These are phyloP conservation scores for Lutraria rhynchaena DNA, from an alignment of 1,140 invertebrate species.

Conservation along the genomic window DNA sequence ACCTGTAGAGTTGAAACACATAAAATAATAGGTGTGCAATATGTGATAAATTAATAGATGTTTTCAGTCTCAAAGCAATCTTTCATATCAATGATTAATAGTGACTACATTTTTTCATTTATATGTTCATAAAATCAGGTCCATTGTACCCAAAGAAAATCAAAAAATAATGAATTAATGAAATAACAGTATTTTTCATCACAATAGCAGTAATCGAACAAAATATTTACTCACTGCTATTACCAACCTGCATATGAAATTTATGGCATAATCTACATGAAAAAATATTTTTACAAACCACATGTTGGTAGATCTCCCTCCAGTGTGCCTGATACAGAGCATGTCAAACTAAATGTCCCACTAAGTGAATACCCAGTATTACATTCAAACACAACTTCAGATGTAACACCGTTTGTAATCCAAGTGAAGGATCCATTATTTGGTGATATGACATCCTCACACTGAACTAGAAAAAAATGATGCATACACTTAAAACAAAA, in stretches of 20 bases:
- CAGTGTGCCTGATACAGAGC: not conserved
- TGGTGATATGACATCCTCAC: not conserved
- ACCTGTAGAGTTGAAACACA: no score
- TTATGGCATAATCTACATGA: no score
- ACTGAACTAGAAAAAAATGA: not conserved
- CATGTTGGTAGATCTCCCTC: not conserved
- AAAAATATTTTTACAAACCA: slow-evolving; percentile 13
- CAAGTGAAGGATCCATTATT: not conserved
- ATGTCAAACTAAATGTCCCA: not conserved
- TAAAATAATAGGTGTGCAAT: no score
- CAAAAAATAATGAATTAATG: not conserved
- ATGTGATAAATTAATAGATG: no score
- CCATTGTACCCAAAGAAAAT: no score
- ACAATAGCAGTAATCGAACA: not conserved
- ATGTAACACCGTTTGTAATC: not conserved
- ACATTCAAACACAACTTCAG: slow-evolving; percentile 25
- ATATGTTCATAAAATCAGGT: no score
- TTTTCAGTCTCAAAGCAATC: no score
- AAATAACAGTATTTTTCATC: not conserved
- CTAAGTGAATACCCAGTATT: not conserved
- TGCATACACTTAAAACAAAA: no score
- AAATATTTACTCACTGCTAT: not conserved
- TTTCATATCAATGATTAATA: no score
- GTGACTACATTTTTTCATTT: no score
- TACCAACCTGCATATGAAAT: not conserved